A percentile compares a stretch with the other conserved stretches of the same genome.
Evolutionary conservation across 2,888 invertebrate species (phyloP).

Genomic region (Trachelus troglodyta): DNA sequence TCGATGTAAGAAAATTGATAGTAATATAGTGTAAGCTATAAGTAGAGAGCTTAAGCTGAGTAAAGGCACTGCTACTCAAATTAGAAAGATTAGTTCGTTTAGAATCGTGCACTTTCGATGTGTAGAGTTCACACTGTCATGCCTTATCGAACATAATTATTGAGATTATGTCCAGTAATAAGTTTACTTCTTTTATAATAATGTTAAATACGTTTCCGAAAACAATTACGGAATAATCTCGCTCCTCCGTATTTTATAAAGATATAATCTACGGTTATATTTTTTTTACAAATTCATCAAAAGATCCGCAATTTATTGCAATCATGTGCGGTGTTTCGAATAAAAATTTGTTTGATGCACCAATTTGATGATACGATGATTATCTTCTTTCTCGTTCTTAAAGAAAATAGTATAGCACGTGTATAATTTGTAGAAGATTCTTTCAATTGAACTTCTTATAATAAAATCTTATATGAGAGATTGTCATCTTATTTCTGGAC

Average conservation of each 20-base stretch:
- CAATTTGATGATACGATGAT: background rate
- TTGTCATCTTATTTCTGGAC: constrained; percentile 10
- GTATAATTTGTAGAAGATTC: background rate
- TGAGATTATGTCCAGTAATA: constrained; percentile 24
- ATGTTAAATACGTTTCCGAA: background rate
- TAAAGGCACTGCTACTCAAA: background rate
- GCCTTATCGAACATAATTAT: constrained; percentile 40
- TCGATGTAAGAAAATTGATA: constrained; percentile 4
- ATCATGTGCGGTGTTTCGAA: background rate
- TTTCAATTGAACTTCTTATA: background rate
- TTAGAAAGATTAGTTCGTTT: background rate
- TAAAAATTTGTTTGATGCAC: background rate
- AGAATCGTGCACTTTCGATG: constrained; percentile 29
- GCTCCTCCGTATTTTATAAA: background rate
- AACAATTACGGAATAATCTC: background rate
- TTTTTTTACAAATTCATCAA: background rate
- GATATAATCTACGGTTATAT: background rate
- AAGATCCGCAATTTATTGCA: background rate
- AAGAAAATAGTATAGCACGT: background rate
- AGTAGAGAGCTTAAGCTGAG: background rate
- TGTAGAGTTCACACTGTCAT: constrained; percentile 35
- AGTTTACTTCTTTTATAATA: background rate
- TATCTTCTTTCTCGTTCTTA: background rate
- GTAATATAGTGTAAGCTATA: background rate
- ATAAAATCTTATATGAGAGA: background rate